A percentile compares a stretch with the other conserved stretches of the same genome.
Conservation (phyloP, 2,113 vertebrate genomes). For the Orientallactaga bullata region DNA sequence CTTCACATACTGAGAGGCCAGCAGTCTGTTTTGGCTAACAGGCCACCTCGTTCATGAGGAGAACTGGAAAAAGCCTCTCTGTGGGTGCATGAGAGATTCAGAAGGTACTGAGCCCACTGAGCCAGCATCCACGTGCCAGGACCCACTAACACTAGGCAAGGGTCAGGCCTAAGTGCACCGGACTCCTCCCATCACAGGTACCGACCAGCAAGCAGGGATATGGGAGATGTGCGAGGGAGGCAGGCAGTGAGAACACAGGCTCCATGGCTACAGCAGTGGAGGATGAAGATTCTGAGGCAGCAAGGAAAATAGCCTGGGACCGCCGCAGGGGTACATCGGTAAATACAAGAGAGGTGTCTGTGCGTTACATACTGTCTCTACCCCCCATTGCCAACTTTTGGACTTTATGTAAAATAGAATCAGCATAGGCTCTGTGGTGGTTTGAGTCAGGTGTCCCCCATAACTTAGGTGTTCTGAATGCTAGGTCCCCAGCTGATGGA, state of each 20-base stretch:
- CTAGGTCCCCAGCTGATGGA: too few species aligned
- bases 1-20: not conserved
- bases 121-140: fast-evolving
- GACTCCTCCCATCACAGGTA: not conserved
- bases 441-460: too few species aligned
- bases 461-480: too few species aligned
- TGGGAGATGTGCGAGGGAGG: not conserved
- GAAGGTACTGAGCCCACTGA: fast-evolving
- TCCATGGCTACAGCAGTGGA: not conserved
- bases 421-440: not conserved
- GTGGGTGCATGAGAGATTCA: fast-evolving
- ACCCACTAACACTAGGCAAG: fast-evolving
- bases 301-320: not conserved
- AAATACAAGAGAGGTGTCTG: fast-evolving
- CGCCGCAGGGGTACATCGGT: fast-evolving
- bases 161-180: not conserved
- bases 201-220: fast-evolving
- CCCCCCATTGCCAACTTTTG: not conserved
- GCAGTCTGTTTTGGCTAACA: not conserved
- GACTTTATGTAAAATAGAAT: not conserved
- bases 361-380: too few species aligned
- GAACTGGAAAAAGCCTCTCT: not conserved
- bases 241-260: not conserved
- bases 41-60: not conserved
- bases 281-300: not conserved